phyloP scores from a whole-genome alignment of 2,888 invertebrate genomes.

The Unio pictorum region DNA sequence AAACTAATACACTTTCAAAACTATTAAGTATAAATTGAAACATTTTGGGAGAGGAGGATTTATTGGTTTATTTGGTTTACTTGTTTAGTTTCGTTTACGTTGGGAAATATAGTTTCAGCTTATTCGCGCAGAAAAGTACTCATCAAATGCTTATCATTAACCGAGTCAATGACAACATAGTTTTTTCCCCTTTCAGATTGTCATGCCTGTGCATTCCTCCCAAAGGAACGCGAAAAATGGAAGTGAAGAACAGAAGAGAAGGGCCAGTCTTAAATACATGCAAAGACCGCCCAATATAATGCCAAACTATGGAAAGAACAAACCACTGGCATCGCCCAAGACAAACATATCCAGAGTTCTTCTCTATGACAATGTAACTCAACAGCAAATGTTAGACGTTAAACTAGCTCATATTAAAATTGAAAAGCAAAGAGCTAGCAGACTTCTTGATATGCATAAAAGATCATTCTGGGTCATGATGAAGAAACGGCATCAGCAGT shows the following conservation, averaged over 20 bases:
- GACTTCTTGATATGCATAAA: slow-evolving; percentile 51
- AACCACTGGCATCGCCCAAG: slow-evolving; percentile 47
- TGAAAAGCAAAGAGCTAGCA: slow-evolving; percentile 44
- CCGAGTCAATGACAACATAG: no score
- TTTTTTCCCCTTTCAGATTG: no score
- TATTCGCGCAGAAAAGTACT: no score
- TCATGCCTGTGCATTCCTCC: no score
- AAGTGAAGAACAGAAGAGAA: slow-evolving; percentile 3
- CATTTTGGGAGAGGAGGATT: no score
- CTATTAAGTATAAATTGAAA: no score
- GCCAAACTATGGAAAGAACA: slow-evolving; percentile 60
- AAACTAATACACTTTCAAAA: no score
- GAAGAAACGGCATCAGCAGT: slow-evolving; percentile 22
- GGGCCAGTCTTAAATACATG: slow-evolving; percentile 44
- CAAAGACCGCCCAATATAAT: slow-evolving; percentile 57
- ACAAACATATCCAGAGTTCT: slow-evolving; percentile 59
- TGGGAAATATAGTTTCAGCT: no score
- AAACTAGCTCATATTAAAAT: slow-evolving; percentile 50
- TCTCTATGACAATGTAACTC: slow-evolving; percentile 63
- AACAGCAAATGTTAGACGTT: slow-evolving; percentile 61
- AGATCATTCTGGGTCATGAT: slow-evolving; percentile 35
- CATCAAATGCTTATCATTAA: no score
- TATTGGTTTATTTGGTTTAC: no score
- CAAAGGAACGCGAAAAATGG: background rate
- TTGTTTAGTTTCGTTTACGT: no score